Evolutionary conservation across 2,113 vertebrate genomes (phyloP).

Genomic region (Nanorana parkeri): DNA sequence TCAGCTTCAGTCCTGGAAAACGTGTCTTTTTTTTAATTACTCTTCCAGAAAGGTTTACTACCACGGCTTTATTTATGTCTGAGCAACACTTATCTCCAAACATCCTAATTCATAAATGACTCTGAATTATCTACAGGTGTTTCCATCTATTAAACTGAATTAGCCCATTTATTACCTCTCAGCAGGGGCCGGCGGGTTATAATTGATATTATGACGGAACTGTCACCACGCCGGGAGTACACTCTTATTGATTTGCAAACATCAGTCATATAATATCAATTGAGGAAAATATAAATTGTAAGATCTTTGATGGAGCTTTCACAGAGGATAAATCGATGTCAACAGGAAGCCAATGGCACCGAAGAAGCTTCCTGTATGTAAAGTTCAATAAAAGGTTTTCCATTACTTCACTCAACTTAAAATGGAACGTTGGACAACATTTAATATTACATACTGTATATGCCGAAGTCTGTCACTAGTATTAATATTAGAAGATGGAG

Average conservation of each 20-base stretch:
- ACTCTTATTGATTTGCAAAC: conserved; percentile 12
- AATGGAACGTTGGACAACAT: too few species aligned
- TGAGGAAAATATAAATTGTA: background rate
- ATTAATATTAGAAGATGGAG: too few species aligned
- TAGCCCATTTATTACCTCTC: conserved; percentile 28
- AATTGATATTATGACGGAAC: conserved; percentile 25
- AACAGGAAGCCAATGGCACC: background rate
- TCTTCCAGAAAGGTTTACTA: too few species aligned
- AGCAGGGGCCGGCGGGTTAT: conserved; percentile 8
- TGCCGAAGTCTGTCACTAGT: too few species aligned
- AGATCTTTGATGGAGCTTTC: background rate
- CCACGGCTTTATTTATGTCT: background rate
- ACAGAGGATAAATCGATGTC: background rate
- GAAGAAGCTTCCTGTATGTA: background rate
- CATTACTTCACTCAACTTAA: background rate
- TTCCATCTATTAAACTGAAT: background rate
- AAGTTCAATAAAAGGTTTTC: background rate
- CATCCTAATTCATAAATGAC: conserved; percentile 13
- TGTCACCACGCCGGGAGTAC: conserved; percentile 27
- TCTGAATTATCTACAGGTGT: background rate
- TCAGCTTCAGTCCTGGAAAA: too few species aligned
- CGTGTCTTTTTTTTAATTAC: too few species aligned
- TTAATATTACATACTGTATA: too few species aligned
- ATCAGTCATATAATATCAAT: conserved; percentile 28
- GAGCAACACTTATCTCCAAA: background rate